Evolutionary conservation across 2,797 vertebrate species (phyloP), one percentile per base, ranked within the genome.

Genomic region (Chelmon rostratus): DNA sequence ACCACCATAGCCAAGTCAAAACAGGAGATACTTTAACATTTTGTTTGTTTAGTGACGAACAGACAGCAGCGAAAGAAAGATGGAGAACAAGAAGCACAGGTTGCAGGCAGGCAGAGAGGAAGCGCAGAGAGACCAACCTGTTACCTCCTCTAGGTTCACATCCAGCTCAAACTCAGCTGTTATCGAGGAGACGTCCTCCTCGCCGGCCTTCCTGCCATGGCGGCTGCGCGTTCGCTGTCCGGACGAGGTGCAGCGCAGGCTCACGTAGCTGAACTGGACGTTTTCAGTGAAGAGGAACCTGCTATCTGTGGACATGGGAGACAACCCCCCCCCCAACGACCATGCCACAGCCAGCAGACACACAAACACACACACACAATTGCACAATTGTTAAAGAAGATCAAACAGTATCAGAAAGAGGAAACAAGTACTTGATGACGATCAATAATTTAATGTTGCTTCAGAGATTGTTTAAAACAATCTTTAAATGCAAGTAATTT

Each of bases 21-120:
- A 98, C 97, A 99, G 97, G 97, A 98, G 97, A 98, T 98, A 98
- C 97, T 98, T 97, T 95, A 85, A 91, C 84, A 64, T 68, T 81
- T 88, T 79, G 58, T 86, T 86, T 72, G 83, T 90, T 93, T 89
- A 91, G 92, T 91, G 87, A 89, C 10, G 15, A 81, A 83, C 68
- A 89, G 81, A 85, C 73, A 85, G 83, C 38, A 31, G 78, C 6
- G 18, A 81, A 70, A 85, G 76, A 79, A 86, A 72, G 82, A 90
- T 10, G 28, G 73, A 68, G 88, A 88, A 88, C 52, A 33, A 71
- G 78, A 72, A 91, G 91, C 89, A 44, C 86, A 89, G 85, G 59
- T 75, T 88, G 90, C 82, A 90, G 76, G 76, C 81, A 88, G 92
- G 88, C 90, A 87, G 91, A 88, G 94, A 93, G 93, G 86, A 91